A percentile compares a stretch with the other conserved stretches of the same genome.
These are phyloP conservation scores for Bufo bufo DNA, from an alignment of 2,113 vertebrate genomes.

Conservation along the genomic window DNA sequence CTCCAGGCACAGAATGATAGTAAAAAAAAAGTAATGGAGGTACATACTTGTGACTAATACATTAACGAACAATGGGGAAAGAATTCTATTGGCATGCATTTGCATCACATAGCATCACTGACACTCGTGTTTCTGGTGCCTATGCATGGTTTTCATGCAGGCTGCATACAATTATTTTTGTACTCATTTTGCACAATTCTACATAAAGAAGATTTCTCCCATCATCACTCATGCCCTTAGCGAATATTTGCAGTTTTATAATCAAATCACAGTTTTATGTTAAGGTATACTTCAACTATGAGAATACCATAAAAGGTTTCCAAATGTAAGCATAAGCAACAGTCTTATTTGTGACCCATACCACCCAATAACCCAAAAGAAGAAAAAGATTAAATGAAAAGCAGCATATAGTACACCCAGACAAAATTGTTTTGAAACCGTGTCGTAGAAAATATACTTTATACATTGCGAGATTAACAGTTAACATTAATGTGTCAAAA, in stretches of 20 bases:
- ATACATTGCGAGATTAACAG: constrained; percentile 7
- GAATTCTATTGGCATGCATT: constrained; percentile 74
- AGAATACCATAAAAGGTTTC: constrained; percentile 55
- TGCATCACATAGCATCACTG: constrained; percentile 73
- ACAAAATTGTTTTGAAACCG: constrained; percentile 49
- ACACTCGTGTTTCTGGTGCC: constrained; percentile 66
- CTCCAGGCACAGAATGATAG: constrained; percentile 1
- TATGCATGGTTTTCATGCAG: constrained; percentile 72
- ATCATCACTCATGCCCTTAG: background rate
- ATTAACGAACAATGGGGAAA: constrained; percentile 36
- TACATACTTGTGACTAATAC: background rate
- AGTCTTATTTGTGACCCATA: constrained; percentile 58
- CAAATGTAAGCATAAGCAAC: constrained; percentile 67
- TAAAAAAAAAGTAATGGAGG: fast-evolving
- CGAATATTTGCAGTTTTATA: background rate
- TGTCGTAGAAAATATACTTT: constrained; percentile 34
- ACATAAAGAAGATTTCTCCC: constrained; percentile 68
- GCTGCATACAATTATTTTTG: constrained; percentile 65
- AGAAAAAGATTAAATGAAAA: background rate
- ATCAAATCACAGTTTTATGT: constrained; percentile 64
- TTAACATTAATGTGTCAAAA: constrained; percentile 25
- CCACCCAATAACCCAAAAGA: background rate
- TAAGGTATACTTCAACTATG: constrained; percentile 54
- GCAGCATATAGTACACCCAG: constrained; percentile 18
- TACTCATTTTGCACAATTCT: constrained; percentile 68